Evolutionary conservation across 2,113 vertebrate genomes (phyloP).

Genomic region (Poicephalus meyeri): DNA sequence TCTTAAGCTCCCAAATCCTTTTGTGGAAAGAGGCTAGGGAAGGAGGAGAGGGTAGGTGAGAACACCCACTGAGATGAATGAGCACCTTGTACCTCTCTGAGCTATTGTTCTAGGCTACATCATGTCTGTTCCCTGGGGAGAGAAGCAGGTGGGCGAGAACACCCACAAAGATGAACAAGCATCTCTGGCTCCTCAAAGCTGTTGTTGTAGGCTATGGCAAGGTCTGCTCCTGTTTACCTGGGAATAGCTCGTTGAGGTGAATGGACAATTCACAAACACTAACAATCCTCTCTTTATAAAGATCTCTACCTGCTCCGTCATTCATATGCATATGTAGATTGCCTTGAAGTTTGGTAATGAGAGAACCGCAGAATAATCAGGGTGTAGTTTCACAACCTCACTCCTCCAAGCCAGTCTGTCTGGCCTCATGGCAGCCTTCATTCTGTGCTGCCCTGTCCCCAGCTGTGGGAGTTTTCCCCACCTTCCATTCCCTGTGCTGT

Average conservation of each 20-base stretch:
- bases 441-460: background rate
- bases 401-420: background rate
- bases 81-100: background rate
- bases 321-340: constrained; percentile 10
- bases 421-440: background rate
- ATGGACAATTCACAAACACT: background rate
- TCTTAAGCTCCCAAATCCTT: background rate
- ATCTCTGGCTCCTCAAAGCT: background rate
- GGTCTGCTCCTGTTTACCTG: background rate
- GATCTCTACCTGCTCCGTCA: background rate
- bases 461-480: background rate
- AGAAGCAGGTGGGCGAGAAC: background rate
- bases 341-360: constrained; percentile 44
- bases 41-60: background rate
- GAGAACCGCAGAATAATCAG: background rate
- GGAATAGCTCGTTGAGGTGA: background rate
- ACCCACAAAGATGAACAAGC: constrained; percentile 50
- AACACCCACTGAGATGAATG: constrained; percentile 62
- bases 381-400: background rate
- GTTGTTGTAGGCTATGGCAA: background rate
- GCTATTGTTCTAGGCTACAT: background rate
- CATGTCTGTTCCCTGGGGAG: constrained; percentile 33
- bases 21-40: background rate
- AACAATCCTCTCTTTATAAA: constrained; percentile 6
- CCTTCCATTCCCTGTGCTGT: background rate